A percentile compares a stretch with the other conserved stretches of the same genome.
These are phyloP conservation scores for Pyxicephalus adspersus DNA, from an alignment of 2,113 vertebrate species.

Conservation along the genomic window DNA sequence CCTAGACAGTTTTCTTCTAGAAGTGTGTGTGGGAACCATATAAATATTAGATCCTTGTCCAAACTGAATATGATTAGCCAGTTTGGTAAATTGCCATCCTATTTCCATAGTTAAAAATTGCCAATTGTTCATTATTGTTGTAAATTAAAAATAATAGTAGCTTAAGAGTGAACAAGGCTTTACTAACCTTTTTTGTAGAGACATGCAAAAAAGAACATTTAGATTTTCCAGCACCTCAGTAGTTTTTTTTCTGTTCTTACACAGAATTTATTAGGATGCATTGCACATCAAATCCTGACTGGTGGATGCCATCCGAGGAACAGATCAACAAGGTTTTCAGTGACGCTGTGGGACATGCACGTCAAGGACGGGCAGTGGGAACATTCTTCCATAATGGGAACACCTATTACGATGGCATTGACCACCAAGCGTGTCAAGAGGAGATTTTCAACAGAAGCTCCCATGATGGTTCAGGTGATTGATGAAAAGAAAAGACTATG, in stretches of 20 bases:
- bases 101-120: too few species aligned
- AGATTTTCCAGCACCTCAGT: not conserved
- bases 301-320: constrained; percentile 99
- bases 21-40: too few species aligned
- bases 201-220: too few species aligned
- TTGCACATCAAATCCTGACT: constrained; percentile 95
- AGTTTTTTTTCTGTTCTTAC: not conserved
- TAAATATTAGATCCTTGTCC: too few species aligned
- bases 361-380: constrained; percentile 93
- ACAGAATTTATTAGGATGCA: constrained; percentile 99
- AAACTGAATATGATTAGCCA: too few species aligned
- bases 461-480: constrained; percentile 87
- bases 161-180: too few species aligned
- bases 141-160: too few species aligned
- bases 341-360: constrained; percentile 93
- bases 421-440: constrained; percentile 85
- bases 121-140: too few species aligned
- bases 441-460: constrained; percentile 81
- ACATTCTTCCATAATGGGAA: constrained; percentile 90
- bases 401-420: constrained; percentile 87
- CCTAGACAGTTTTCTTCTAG: too few species aligned
- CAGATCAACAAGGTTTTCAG: constrained; percentile 99
- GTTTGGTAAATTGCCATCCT: too few species aligned
- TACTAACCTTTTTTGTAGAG: too few species aligned
- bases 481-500: constrained; percentile 62